Evolutionary conservation across 64 coral and sea anemone species (phyloP), one percentile per base, ranked within the genome.

Genomic region (Pocillopora verrucosa): DNA sequence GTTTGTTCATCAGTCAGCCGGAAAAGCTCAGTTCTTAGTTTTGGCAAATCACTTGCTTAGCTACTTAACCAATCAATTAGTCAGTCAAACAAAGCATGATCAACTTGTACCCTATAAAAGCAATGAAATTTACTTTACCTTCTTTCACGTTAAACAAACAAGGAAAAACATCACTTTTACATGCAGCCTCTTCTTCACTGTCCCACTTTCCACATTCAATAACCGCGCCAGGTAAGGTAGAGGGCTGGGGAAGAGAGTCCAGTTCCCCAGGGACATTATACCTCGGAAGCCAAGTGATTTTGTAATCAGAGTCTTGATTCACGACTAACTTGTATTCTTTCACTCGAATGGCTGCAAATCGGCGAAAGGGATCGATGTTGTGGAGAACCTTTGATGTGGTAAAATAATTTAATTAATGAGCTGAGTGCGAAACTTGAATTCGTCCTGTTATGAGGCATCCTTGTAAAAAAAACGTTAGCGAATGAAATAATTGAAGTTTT

Each of bases 311-410:
- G 79, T 99, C 91, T 70, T 99, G 97, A 45, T 99, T 99, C 16
- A 99, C 75, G 36, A 99, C 90, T 20, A 99, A 36, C 77, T 99
- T 99, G 80, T 95, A 95, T 19, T 88, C 86, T n/a, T 83, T 74
- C 74, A 95, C 38, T 34, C 97, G 34, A 64, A 99, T 99, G 3
- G 97, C 97, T 58, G 97, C 97, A 68, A 90, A 95, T 59, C 87
- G 89, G 17, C 88, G 74, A 57, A 95, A 37, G 2, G 94, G 94
- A 63, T 99, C 97, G 51, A 99, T 93, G 74, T 99, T 99, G 45
- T 99, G 97, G 2, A 99, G 65, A 85, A 85, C 82, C 64, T 85
- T 37, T 30, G 65, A 72, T 5, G 62, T 26, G 41, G 1, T 65
- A 41, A 11, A 20, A 36, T 14, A 19, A 9, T 56, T 51, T 58